These are phyloP conservation scores for Lordiphosa fenestrarum DNA, from an alignment of 2,888 invertebrate genomes.

Conservation along the genomic window DNA sequence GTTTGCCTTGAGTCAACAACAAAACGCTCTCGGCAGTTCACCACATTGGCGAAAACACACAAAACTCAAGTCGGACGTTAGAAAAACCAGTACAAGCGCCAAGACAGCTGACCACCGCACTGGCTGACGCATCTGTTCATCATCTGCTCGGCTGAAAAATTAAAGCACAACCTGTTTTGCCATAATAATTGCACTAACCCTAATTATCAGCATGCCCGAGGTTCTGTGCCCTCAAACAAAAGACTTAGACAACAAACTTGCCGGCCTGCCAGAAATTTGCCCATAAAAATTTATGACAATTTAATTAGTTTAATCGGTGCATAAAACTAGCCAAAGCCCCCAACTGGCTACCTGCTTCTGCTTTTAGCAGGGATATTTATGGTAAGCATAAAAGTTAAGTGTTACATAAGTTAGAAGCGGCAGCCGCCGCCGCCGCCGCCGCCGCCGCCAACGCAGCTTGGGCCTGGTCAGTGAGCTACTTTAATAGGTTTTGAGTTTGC, in stretches of 20 bases:
- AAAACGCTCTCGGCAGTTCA: slow-evolving; percentile 50
- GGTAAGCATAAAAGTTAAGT: slow-evolving; percentile 67
- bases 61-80: slow-evolving; percentile 16
- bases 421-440: slow-evolving; percentile 11
- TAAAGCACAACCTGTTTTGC: slow-evolving; percentile 13
- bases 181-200: slow-evolving; percentile 29
- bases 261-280: slow-evolving; percentile 11
- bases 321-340: slow-evolving; percentile 32
- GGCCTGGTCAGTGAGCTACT: slow-evolving; percentile 33
- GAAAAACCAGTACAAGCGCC: slow-evolving; percentile 22
- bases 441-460: slow-evolving; percentile 11
- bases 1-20: slow-evolving; percentile 48
- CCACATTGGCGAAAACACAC: slow-evolving; percentile 25
- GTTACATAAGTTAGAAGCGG: slow-evolving; percentile 61
- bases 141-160: slow-evolving; percentile 8
- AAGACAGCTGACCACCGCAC: slow-evolving; percentile 29
- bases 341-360: slow-evolving; percentile 26
- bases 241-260: slow-evolving; percentile 31
- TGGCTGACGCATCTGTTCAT: slow-evolving; percentile 35
- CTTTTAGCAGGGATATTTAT: slow-evolving; percentile 53
- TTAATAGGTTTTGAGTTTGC: slow-evolving; percentile 42
- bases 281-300: slow-evolving; percentile 58
- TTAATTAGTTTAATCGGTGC: slow-evolving; percentile 70
- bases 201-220: slow-evolving; percentile 30
- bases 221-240: slow-evolving; percentile 12